phyloP scores from a whole-genome alignment of 64 coral and sea anemone species.

The Dendronephthya gigantea region DNA sequence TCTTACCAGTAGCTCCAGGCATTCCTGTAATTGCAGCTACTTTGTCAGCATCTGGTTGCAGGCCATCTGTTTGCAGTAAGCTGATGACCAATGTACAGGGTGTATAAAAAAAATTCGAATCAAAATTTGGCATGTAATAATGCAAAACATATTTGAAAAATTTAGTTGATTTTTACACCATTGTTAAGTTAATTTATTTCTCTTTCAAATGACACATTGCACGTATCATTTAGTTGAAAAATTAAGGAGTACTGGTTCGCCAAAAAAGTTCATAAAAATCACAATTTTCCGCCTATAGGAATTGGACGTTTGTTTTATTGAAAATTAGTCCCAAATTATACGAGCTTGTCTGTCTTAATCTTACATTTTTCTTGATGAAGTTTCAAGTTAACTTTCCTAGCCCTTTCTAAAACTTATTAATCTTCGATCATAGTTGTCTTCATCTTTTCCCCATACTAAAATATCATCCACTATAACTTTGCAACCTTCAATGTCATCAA shows the following conservation, averaged over 20 bases:
- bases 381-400: background rate
- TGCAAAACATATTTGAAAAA: no score
- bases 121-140: no score
- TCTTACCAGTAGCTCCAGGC: background rate
- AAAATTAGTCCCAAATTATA: background rate
- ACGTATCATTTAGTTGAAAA: no score
- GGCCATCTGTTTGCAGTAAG: background rate
- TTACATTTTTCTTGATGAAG: background rate
- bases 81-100: background rate
- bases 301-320: no score
- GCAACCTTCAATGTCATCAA: background rate
- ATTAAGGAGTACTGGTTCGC: no score
- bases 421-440: background rate
- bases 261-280: no score
- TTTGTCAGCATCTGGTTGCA: background rate
- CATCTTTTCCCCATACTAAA: background rate
- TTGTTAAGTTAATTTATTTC: no score
- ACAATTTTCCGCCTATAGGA: no score
- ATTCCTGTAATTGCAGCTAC: background rate
- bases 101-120: no score
- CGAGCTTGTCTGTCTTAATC: background rate
- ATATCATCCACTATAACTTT: background rate
- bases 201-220: no score
- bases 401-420: background rate
- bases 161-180: no score